Percentiles rank a stretch among this genome's conserved stretches.
These are phyloP conservation scores for Drosophila truncata DNA, from an alignment of 1,140 invertebrate species.

Conservation along the genomic window DNA sequence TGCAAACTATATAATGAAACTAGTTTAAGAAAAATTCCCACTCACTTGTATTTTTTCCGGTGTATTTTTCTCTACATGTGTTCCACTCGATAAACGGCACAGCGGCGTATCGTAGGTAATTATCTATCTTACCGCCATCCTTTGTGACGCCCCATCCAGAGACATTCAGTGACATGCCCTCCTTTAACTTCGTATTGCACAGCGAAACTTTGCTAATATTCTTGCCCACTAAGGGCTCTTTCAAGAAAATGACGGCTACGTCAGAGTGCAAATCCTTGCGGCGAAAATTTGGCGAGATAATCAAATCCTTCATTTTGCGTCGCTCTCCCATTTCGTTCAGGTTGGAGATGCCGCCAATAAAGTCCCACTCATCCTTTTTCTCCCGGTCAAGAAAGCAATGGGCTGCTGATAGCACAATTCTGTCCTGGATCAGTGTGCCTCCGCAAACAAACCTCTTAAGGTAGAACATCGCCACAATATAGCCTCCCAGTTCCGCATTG, in stretches of 20 bases:
- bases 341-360: constrained; percentile 30
- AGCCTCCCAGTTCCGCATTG: neutral
- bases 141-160: constrained; percentile 60
- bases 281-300: constrained; percentile 29
- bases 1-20: neutral
- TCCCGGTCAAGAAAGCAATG: neutral
- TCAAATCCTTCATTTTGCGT: neutral
- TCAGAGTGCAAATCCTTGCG: constrained; percentile 14
- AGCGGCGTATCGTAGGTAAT: constrained; percentile 27
- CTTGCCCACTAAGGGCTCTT: neutral
- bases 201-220: constrained; percentile 20
- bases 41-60: constrained; percentile 29
- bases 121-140: neutral
- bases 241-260: constrained; percentile 46
- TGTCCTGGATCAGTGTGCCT: neutral
- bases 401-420: neutral
- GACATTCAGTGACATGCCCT: constrained; percentile 26
- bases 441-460: accelerated
- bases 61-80: constrained; percentile 29
- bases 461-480: neutral
- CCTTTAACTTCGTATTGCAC: constrained; percentile 13
- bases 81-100: constrained; percentile 45
- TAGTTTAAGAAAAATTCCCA: neutral
- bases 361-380: neutral
- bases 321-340: constrained; percentile 10